phyloP scores from a whole-genome alignment of 2,113 vertebrate species.

The Thomomys bottae region DNA sequence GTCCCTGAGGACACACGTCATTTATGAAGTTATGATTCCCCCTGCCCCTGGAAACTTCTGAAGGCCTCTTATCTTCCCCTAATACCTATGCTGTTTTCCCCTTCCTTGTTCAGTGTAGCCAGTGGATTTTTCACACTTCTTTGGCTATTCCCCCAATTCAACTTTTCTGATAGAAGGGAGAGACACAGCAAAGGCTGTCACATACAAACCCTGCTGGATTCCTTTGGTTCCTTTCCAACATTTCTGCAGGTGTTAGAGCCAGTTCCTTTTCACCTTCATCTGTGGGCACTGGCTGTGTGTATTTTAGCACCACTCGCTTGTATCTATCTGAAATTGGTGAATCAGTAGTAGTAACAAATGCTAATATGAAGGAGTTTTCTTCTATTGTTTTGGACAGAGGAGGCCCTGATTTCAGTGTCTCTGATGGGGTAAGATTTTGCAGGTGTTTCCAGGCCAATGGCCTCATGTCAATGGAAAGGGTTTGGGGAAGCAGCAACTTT shows the following conservation, averaged over 20 bases:
- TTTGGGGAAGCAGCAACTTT: not conserved
- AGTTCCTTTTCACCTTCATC: not conserved
- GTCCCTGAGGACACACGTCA: not conserved
- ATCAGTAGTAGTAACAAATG: not conserved
- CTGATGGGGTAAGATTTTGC: not conserved
- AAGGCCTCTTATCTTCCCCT: not conserved
- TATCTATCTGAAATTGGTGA: not conserved
- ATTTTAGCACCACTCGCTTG: constrained; percentile 1
- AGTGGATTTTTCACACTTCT: not conserved
- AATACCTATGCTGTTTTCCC: not conserved
- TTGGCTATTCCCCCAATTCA: constrained; percentile 28
- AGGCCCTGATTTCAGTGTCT: not conserved
- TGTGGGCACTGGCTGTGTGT: not conserved
- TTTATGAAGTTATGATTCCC: not conserved
- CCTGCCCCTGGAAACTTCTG: not conserved
- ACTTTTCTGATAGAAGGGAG: constrained; percentile 21
- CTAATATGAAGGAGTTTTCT: constrained; percentile 8
- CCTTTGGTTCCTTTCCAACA: not conserved
- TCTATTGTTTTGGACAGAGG: not conserved
- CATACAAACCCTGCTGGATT: not conserved
- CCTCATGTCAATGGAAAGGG: not conserved
- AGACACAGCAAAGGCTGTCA: not conserved
- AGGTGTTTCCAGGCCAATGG: not conserved
- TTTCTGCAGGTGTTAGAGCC: not conserved
- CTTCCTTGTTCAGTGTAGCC: not conserved